Conservation (phyloP, 2,888 invertebrate genomes). For the Ganaspis brasiliensis region DNA sequence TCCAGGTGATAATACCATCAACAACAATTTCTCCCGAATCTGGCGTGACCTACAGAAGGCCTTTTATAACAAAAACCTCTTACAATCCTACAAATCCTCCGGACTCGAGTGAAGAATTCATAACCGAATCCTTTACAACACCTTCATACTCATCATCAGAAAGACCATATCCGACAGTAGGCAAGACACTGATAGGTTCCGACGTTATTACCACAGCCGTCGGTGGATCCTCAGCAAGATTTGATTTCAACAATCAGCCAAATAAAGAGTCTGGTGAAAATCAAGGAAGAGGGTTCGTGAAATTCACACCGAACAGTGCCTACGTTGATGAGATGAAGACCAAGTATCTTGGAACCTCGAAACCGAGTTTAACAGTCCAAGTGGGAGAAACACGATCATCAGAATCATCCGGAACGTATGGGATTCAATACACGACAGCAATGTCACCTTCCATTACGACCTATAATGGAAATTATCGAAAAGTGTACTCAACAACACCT, state of each 20-base stretch:
- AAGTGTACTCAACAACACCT: conserved; percentile 56
- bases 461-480: conserved; percentile 64
- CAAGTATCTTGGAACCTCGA: conserved; percentile 48
- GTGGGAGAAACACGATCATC: conserved; percentile 52
- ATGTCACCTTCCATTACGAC: conserved; percentile 64
- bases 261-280: conserved; percentile 50
- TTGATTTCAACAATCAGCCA: not conserved
- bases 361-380: conserved; percentile 39
- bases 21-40: conserved; percentile 63
- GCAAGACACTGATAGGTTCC: conserved; percentile 48
- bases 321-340: conserved; percentile 60
- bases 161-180: conserved; percentile 48
- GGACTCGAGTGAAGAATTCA: conserved; percentile 11
- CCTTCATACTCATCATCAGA: conserved; percentile 56
- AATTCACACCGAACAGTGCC: conserved; percentile 65
- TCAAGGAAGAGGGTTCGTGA: conserved; percentile 70
- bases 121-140: conserved; percentile 55
- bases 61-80: conserved; percentile 61
- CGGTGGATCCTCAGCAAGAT: conserved; percentile 50
- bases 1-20: conserved; percentile 62
- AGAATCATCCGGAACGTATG: conserved; percentile 24
- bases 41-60: conserved; percentile 67
- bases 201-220: conserved; percentile 25
- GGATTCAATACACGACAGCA: conserved; percentile 45
- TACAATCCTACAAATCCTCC: conserved; percentile 58